Evolutionary conservation across 2,888 invertebrate species (phyloP).

Genomic region (Galeopsomyia nigrocyanea): DNA sequence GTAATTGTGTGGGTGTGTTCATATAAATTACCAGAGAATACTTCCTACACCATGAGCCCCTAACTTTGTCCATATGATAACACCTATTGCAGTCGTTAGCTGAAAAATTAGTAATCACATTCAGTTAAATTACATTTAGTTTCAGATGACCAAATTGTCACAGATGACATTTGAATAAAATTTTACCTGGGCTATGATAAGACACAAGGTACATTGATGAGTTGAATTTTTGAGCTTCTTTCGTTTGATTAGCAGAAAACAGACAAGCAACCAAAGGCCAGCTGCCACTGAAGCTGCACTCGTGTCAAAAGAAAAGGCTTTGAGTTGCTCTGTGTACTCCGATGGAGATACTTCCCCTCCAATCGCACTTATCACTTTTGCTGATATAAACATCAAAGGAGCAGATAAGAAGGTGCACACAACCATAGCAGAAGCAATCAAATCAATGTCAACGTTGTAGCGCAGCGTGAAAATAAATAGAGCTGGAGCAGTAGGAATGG

Average conservation of each 20-base stretch:
- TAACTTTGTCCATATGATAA: conserved; percentile 64
- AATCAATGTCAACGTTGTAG: conserved; percentile 87
- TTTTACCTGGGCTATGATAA: conserved; percentile 84
- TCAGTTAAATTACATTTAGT: conserved; percentile 10
- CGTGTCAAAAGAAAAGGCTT: conserved; percentile 85
- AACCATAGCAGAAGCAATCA: conserved; percentile 95
- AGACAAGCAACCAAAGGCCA: conserved; percentile 82
- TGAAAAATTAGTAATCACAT: conserved; percentile 41
- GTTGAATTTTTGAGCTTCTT: conserved; percentile 85
- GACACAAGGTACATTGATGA: conserved; percentile 84
- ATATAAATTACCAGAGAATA: conserved; percentile 56
- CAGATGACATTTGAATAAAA: background rate
- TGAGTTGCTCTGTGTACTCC: conserved; percentile 83
- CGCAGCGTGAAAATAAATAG: conserved; percentile 94
- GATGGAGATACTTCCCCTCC: conserved; percentile 72
- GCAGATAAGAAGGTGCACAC: conserved; percentile 95
- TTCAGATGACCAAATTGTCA: background rate
- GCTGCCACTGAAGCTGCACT: conserved; percentile 85
- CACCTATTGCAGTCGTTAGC: conserved; percentile 59
- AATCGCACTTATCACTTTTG: conserved; percentile 81
- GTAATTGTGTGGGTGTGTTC: background rate
- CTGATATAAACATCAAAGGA: conserved; percentile 95
- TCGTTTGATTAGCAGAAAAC: conserved; percentile 76
- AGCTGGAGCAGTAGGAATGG: conserved; percentile 96
- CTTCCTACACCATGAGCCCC: conserved; percentile 53